Base-by-base conservation (phyloP, 2,888 invertebrate genomes). In the Machimus rusticus region DNA sequence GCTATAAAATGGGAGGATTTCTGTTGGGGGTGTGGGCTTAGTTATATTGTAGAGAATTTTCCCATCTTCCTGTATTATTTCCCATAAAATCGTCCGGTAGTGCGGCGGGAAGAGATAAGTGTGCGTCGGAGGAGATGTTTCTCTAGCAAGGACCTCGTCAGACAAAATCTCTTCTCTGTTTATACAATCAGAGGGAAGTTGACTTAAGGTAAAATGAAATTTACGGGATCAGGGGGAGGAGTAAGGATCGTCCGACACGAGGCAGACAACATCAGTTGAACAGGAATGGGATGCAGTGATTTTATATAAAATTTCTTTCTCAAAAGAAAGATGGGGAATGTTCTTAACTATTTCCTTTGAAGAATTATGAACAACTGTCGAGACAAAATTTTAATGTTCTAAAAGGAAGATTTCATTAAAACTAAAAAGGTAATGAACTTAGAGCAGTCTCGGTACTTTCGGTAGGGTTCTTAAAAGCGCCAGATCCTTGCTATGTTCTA, bases 151-250 rank as follows among this genome's bases (percentile, higher is more conserved):
- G 34, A 82, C 57, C 55, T 82, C 37, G 82, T 57, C 37, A 37
- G 57, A 82, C 34, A 66, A 82, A 82, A 82, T 82, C 57, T 57
- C 82, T 37, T 82, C 34, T 57, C n/a, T 57, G 55, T 82, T 66
- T 55, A 79, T 79, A 51, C 43, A 79, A 79, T 82, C 82, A 82
- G 66, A 55, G 57, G 19, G 57, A 55, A 57, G 82, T 82, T 82
- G 51, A 82, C 82, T 66, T 82, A 82, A 82, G 57, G 82, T 82
- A 31, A 82, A 82, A 16, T 57, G 37, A 82, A 57, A 57, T 82
- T 57, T 66, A 66, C 66, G 23, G 66, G 23, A 12, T 23, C 8
- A 12, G 23, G 28, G 23, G 66, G 9, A 55, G 19, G 55, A 46
- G 43, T 46, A 46, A 16, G 12, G 43, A 16, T 3, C 16, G 19